These are phyloP conservation scores for Rhynchophorus ferrugineus DNA, from an alignment of 1,140 invertebrate genomes.

Conservation along the genomic window DNA sequence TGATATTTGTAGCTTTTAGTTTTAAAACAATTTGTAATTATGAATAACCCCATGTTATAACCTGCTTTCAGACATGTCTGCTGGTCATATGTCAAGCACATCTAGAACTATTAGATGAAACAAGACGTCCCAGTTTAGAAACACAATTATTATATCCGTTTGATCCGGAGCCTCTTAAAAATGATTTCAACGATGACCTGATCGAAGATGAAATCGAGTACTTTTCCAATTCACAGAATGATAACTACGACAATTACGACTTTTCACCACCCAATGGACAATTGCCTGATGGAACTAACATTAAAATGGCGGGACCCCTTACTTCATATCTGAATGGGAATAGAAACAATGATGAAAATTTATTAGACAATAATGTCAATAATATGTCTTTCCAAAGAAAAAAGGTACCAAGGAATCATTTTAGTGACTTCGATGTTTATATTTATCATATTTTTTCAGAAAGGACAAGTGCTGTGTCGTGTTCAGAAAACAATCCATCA, in stretches of 20 bases:
- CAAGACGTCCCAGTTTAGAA: no score
- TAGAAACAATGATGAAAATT: not conserved
- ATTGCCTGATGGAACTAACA: slow-evolving; percentile 5
- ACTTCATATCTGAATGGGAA: not conserved
- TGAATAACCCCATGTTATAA: no score
- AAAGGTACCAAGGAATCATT: not conserved
- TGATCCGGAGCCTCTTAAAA: no score
- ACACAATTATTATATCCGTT: no score
- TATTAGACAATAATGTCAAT: not conserved
- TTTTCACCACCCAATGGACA: slow-evolving; percentile 8
- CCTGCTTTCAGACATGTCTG: no score
- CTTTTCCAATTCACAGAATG: not conserved
- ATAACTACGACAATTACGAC: not conserved
- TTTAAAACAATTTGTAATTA: no score
- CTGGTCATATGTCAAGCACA: no score
- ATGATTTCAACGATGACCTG: not conserved
- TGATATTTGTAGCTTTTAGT: no score
- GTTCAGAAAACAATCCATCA: slow-evolving; percentile 16
- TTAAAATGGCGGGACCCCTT: not conserved
- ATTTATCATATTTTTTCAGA: slow-evolving; percentile 15
- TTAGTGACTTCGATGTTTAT: slow-evolving; percentile 12
- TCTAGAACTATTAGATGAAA: no score
- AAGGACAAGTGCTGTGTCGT: slow-evolving; percentile 22
- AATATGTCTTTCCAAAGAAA: no score
- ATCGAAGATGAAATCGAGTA: slow-evolving; percentile 9